phyloP scores from a whole-genome alignment of 2,888 invertebrate species.

The Epinotia bilunana region DNA sequence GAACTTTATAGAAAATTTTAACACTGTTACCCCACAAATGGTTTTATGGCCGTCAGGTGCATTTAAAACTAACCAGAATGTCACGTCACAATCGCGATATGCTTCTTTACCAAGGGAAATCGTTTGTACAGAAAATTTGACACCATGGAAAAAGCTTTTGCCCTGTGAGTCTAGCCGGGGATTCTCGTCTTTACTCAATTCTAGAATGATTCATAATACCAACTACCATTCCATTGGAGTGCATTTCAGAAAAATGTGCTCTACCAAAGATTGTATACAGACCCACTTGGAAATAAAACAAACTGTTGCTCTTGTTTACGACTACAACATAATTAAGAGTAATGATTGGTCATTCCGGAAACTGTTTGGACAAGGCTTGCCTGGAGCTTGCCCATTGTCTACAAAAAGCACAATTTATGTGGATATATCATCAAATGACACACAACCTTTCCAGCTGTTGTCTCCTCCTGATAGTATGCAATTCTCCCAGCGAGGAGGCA shows the following conservation, averaged over 20 bases:
- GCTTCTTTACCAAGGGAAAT: slow-evolving; percentile 97
- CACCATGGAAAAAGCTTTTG: slow-evolving; percentile 98
- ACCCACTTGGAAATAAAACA: slow-evolving; percentile 92
- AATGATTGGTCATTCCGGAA: slow-evolving; percentile 94
- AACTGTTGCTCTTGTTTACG: slow-evolving; percentile 94
- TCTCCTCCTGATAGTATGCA: slow-evolving; percentile 86
- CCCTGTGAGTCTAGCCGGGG: slow-evolving; percentile 97
- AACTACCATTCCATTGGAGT: slow-evolving; percentile 96
- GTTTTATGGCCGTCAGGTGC: slow-evolving; percentile 91
- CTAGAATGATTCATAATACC: slow-evolving; percentile 95
- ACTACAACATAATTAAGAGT: slow-evolving; percentile 87
- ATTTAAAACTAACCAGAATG: slow-evolving; percentile 73
- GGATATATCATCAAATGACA: slow-evolving; percentile 87
- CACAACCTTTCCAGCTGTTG: slow-evolving; percentile 85
- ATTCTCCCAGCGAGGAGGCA: slow-evolving; percentile 88
- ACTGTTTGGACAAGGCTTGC: slow-evolving; percentile 94
- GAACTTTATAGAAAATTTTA: slow-evolving; percentile 95
- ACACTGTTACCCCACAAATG: slow-evolving; percentile 93
- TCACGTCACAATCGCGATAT: slow-evolving; percentile 88
- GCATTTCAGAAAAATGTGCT: slow-evolving; percentile 92
- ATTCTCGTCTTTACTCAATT: slow-evolving; percentile 93
- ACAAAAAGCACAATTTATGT: slow-evolving; percentile 91
- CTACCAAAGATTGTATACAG: slow-evolving; percentile 83
- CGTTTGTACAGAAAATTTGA: slow-evolving; percentile 99
- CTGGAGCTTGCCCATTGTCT: slow-evolving; percentile 92